Evolutionary conservation across 2,888 invertebrate genomes (phyloP).

Genomic region (Drosophila paranaensis): DNA sequence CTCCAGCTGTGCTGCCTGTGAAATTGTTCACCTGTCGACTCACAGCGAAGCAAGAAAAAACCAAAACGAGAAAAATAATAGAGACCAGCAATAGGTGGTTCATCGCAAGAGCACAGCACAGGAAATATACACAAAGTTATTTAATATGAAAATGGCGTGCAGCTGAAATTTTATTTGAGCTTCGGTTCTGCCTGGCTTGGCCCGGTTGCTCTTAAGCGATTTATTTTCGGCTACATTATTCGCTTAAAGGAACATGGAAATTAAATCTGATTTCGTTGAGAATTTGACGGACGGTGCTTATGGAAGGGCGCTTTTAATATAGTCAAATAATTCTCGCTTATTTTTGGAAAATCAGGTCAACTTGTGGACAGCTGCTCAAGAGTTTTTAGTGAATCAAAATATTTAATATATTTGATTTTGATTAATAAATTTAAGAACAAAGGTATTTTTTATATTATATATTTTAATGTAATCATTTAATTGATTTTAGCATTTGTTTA

Average conservation of each 20-base stretch:
- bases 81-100: constrained; percentile 39
- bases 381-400: neutral
- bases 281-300: constrained; percentile 65
- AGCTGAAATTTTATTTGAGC: constrained; percentile 70
- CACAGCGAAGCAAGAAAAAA: constrained; percentile 39
- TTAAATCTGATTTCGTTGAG: constrained; percentile 52
- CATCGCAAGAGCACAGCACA: constrained; percentile 51
- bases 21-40: constrained; percentile 70
- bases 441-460: no score
- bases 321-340: neutral
- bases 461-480: neutral
- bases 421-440: neutral
- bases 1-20: constrained; percentile 47
- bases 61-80: neutral
- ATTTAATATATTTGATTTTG: neutral
- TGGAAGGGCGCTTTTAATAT: constrained; percentile 12
- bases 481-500: neutral
- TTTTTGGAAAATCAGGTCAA: neutral
- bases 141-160: constrained; percentile 80
- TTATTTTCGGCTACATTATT: constrained; percentile 49
- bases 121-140: constrained; percentile 76
- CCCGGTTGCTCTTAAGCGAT: constrained; percentile 59
- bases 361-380: neutral
- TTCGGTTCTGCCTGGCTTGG: constrained; percentile 51
- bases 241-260: constrained; percentile 49